Conservation (phyloP, 2,797 vertebrate species). For the Helostoma temminkii region DNA sequence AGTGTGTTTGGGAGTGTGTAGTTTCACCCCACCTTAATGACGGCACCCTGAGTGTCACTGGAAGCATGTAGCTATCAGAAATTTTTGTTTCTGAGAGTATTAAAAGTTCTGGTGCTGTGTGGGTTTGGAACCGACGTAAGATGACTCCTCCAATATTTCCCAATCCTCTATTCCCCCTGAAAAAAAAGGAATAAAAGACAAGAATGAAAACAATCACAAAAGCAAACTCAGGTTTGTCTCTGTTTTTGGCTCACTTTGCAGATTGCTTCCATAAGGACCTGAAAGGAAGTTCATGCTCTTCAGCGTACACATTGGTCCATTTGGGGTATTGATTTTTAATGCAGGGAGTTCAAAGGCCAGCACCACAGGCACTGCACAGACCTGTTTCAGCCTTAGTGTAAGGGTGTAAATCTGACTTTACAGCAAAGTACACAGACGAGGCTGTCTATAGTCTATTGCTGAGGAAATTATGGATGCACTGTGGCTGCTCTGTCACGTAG, state of each 20-base stretch:
- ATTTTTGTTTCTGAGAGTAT: conserved; percentile 12
- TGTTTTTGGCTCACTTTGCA: conserved; percentile 67
- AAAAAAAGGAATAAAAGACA: not conserved
- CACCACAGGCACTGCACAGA: conserved; percentile 2
- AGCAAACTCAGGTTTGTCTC: conserved; percentile 8
- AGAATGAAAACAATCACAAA: not conserved
- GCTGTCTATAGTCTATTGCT: not conserved
- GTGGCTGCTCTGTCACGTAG: too few relatives aligned
- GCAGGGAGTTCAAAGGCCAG: conserved; percentile 39
- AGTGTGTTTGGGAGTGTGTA: not conserved
- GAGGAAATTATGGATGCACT: not conserved
- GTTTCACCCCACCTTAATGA: not conserved
- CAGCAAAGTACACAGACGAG: not conserved
- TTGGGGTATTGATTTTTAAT: conserved; percentile 71
- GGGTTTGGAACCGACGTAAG: conserved; percentile 11
- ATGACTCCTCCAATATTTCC: not conserved
- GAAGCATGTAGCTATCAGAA: conserved; percentile 15
- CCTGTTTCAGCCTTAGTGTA: conserved; percentile 19
- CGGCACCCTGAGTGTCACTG: not conserved
- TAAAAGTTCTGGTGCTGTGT: conserved; percentile 20
- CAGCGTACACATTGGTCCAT: conserved; percentile 54
- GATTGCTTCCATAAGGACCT: conserved; percentile 62
- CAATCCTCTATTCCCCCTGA: not conserved
- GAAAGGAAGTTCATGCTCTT: conserved; percentile 38
- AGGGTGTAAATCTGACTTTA: conserved; percentile 5